These are phyloP conservation scores for Venustoraphidia nigricollis DNA, from an alignment of 2,888 invertebrate species.

Conservation along the genomic window DNA sequence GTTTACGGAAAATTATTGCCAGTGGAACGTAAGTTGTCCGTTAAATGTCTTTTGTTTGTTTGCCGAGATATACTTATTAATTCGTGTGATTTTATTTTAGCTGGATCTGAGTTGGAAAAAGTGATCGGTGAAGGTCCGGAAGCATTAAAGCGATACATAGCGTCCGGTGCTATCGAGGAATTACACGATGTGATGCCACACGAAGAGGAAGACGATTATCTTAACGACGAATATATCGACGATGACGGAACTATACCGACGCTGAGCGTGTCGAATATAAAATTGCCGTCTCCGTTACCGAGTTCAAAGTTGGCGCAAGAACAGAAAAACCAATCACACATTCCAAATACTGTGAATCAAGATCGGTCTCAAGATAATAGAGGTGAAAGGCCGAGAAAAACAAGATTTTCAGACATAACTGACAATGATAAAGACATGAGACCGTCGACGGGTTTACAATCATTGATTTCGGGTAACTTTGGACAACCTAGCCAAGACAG, in stretches of 20 bases:
- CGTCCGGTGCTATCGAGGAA: slow-evolving; percentile 69
- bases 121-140: slow-evolving; percentile 65
- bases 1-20: slow-evolving; percentile 70
- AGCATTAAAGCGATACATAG: slow-evolving; percentile 59
- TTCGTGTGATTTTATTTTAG: slow-evolving; percentile 22
- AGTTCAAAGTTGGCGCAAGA: slow-evolving; percentile 28
- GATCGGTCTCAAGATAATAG: background rate
- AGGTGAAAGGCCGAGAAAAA: slow-evolving; percentile 3
- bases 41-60: background rate
- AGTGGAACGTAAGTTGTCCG: slow-evolving; percentile 44
- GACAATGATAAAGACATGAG: background rate
- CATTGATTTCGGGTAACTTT: background rate
- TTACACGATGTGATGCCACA: slow-evolving; percentile 61
- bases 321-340: slow-evolving; percentile 4
- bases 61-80: background rate
- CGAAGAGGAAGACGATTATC: slow-evolving; percentile 36
- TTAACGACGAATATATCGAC: slow-evolving; percentile 26
- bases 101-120: slow-evolving; percentile 59
- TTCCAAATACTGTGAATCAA: background rate
- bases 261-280: slow-evolving; percentile 23
- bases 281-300: slow-evolving; percentile 25
- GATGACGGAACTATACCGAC: slow-evolving; percentile 18
- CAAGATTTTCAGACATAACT: slow-evolving; percentile 4
- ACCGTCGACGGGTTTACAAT: background rate
- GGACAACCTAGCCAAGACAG: background rate